phyloP scores from a whole-genome alignment of 2,797 vertebrate genomes.

The Darevskia mixta region DNA sequence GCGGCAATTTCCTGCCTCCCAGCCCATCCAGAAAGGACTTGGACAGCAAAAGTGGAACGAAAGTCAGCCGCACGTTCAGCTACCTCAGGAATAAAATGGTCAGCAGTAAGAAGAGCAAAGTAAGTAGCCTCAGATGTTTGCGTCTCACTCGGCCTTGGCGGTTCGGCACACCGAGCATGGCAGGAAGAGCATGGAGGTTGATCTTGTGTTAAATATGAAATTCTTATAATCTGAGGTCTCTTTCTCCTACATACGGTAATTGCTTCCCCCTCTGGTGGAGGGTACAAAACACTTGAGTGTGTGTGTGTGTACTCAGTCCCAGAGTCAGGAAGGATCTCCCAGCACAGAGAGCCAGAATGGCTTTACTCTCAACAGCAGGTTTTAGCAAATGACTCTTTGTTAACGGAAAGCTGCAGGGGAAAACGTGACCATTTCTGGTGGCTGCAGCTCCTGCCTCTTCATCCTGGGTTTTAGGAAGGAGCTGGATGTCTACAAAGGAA shows the following conservation, averaged over 20 bases:
- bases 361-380: background rate
- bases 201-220: background rate
- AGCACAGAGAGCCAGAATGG: background rate
- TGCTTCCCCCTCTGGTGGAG: background rate
- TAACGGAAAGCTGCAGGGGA: background rate
- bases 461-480: background rate
- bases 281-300: too few relatives aligned
- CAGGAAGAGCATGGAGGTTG: too few relatives aligned
- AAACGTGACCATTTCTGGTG: background rate
- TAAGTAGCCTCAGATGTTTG: conserved; percentile 73
- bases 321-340: background rate
- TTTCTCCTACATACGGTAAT: too few relatives aligned
- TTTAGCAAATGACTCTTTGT: background rate
- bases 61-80: conserved; percentile 98
- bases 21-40: conserved; percentile 85
- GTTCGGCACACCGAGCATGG: background rate
- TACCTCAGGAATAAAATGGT: conserved; percentile 99
- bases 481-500: background rate
- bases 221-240: too few relatives aligned
- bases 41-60: conserved; percentile 88
- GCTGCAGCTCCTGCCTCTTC: background rate
- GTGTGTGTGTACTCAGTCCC: background rate
- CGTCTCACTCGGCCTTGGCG: background rate
- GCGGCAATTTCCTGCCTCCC: conserved; percentile 73
- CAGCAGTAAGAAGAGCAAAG: conserved; percentile 92